Evolutionary conservation across 2,113 vertebrate species (phyloP), one percentile per base, ranked within the genome.

Genomic region (Oxyruncus cristatus): DNA sequence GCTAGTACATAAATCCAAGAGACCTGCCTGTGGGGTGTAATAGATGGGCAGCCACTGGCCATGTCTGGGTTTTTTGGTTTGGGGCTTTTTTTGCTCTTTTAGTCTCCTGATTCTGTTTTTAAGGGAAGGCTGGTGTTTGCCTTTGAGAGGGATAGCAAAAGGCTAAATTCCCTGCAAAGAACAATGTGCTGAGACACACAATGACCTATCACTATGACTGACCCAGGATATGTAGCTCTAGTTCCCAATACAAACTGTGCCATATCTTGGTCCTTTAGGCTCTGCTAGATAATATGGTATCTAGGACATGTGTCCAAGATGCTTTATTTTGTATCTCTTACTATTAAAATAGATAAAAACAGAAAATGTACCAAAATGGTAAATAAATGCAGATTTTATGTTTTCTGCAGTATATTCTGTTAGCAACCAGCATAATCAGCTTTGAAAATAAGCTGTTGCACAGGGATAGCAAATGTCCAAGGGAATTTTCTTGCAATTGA

Each of bases 61-160:
- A 11, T 28, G 16, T 30, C 27, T 11, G 14, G 26, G 18, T 2
- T 5, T 20, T 72, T 72, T 39, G 27, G 10, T 16, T 32, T 44
- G 32, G 33, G 13, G 4, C 4, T 7, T 27, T 15, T 24, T 65
- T 24, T 7, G 8, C 7, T 55, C 12, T 20, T 70, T 85, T 58
- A 58, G 41, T 75, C 72, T 97, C 89, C 83, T 94, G 93, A 89
- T 72, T 79, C 21, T 71, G 65, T 73, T 75, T 89, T 56, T 66
- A 87, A 84, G 61, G 91, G 76, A 37, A 76, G 26, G 10, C 73
- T 49, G 35, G 47, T 66, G 42, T 56, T 97, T 75, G 56, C 89
- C 94, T 95, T 77, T 58, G 85, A 46, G 96, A 91, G 26, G 53
- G 35, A 58, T 85, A 75, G 41, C 26, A 76, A 78, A 83, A 86